phyloP scores from a whole-genome alignment of 2,113 vertebrate species.

The Cacatua alba region DNA sequence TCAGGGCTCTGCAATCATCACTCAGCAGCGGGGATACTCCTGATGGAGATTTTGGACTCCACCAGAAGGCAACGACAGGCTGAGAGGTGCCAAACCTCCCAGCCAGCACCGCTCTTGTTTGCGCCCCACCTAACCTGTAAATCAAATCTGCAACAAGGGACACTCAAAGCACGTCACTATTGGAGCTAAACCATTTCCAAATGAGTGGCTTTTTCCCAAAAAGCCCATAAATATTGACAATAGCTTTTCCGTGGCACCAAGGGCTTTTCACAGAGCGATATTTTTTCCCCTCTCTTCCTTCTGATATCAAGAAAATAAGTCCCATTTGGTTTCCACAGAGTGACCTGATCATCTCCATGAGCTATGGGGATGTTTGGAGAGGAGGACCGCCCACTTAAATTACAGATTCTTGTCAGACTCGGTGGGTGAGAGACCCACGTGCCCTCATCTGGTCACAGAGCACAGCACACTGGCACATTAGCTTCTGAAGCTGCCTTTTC shows the following conservation, averaged over 20 bases:
- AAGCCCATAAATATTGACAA: not conserved
- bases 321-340: not conserved
- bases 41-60: not conserved
- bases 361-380: not conserved
- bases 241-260: not conserved
- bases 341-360: not conserved
- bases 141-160: not conserved
- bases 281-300: not conserved
- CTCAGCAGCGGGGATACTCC: not conserved
- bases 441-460: slow-evolving; percentile 59
- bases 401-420: slow-evolving; percentile 55
- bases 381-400: slow-evolving; percentile 37
- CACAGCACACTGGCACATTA: slow-evolving; percentile 55
- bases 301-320: not conserved
- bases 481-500: slow-evolving; percentile 67
- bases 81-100: not conserved
- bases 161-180: accelerated
- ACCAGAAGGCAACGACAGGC: not conserved
- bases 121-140: not conserved
- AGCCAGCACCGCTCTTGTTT: not conserved
- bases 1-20: not conserved
- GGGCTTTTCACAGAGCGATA: not conserved
- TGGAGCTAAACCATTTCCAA: not conserved
- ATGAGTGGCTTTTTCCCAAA: not conserved
- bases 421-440: slow-evolving; percentile 46